Evolutionary conservation across 2,888 invertebrate species (phyloP).

Genomic region (Xanthia togata): DNA sequence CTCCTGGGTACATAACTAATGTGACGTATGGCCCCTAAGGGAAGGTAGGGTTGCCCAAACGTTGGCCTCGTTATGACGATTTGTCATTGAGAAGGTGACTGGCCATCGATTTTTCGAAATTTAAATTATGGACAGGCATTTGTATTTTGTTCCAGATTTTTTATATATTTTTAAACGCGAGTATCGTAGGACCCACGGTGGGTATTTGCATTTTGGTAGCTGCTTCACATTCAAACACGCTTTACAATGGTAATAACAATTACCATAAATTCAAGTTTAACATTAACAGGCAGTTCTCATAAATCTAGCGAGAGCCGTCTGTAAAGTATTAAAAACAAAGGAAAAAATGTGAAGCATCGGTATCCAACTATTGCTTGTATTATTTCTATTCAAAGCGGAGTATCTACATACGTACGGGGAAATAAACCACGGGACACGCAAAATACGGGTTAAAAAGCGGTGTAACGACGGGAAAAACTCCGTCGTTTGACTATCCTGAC

Average conservation of each 20-base stretch:
- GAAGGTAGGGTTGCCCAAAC: constrained; percentile 72
- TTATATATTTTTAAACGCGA: too few species aligned
- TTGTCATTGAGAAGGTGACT: constrained; percentile 22
- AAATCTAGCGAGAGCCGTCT: constrained; percentile 35
- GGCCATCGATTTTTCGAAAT: not conserved
- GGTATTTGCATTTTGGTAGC: constrained; percentile 34
- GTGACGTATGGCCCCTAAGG: constrained; percentile 77
- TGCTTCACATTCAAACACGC: constrained; percentile 28
- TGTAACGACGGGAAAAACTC: constrained; percentile 7
- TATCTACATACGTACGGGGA: constrained; percentile 24
- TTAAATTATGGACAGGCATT: not conserved
- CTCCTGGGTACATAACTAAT: constrained; percentile 76
- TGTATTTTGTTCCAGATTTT: too few species aligned
- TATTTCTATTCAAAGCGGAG: constrained; percentile 42
- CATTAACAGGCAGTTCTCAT: constrained; percentile 31
- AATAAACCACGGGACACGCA: constrained; percentile 31
- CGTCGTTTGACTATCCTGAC: constrained; percentile 1
- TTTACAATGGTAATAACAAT: constrained; percentile 58
- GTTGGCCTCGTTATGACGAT: constrained; percentile 46
- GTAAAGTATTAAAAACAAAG: constrained; percentile 35
- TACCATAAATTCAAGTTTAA: constrained; percentile 58
- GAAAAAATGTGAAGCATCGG: constrained; percentile 26
- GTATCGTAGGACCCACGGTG: not conserved
- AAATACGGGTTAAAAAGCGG: constrained; percentile 40
- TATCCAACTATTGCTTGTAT: constrained; percentile 43